These are phyloP conservation scores for Leucoma salicis DNA, from an alignment of 2,888 invertebrate species.

Conservation along the genomic window DNA sequence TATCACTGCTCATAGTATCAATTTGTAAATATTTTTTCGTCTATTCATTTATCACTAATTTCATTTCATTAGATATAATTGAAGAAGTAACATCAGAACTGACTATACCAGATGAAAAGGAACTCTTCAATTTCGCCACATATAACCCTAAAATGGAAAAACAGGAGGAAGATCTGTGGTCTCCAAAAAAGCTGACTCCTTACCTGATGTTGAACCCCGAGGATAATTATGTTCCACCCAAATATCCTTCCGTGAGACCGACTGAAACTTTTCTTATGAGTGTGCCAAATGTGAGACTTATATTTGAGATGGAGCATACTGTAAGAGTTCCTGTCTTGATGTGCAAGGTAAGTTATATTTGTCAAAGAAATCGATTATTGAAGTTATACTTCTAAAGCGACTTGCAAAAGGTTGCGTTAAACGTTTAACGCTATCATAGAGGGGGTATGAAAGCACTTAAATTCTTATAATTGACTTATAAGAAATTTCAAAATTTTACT, in stretches of 20 bases:
- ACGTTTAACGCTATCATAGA: too few species aligned
- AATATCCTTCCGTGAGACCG: slow-evolving; percentile 61
- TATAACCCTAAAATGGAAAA: slow-evolving; percentile 62
- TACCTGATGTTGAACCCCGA: slow-evolving; percentile 49
- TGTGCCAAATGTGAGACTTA: slow-evolving; percentile 82
- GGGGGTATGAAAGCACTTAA: too few species aligned
- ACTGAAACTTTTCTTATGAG: slow-evolving; percentile 76
- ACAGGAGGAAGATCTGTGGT: slow-evolving; percentile 86
- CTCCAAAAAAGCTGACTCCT: slow-evolving; percentile 84
- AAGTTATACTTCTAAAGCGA: too few species aligned
- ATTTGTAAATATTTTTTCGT: too few species aligned
- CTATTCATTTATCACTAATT: background rate
- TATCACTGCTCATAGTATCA: too few species aligned
- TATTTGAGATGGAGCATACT: slow-evolving; percentile 84
- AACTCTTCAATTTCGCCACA: slow-evolving; percentile 70
- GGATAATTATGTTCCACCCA: slow-evolving; percentile 59
- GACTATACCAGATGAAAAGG: slow-evolving; percentile 70
- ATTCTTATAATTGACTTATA: too few species aligned
- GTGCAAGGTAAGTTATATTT: slow-evolving; percentile 59
- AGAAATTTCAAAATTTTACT: too few species aligned
- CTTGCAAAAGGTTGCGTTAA: too few species aligned
- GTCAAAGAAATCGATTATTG: too few species aligned
- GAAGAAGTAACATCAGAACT: slow-evolving; percentile 72
- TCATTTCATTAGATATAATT: slow-evolving; percentile 62
- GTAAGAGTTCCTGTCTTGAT: slow-evolving; percentile 62